Evolutionary conservation across 2,888 invertebrate genomes (phyloP), one percentile per base, ranked within the genome.

Genomic region (Dryobota labecula): DNA sequence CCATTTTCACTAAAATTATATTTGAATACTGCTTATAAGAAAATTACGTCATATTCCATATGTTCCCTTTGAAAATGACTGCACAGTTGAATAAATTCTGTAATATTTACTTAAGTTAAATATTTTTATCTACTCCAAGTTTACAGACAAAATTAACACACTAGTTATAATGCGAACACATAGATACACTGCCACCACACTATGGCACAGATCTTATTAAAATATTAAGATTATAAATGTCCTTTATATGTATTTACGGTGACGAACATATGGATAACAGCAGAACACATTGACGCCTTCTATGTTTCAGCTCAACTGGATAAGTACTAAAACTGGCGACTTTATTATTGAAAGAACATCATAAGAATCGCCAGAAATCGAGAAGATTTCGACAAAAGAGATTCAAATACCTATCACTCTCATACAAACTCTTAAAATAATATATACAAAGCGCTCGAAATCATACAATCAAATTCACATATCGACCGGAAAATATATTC

Each of bases 361-460:
- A 80, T 76, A 84, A 86, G 82, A 83, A 86, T 82, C 86, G 89
- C 83, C 88, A 90, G 87, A 90, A 89, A 89, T 90, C 90, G 87
- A 83, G 75, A 86, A 84, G 89, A 91, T 90, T 91, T 91, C 87
- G 89, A 91, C 89, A 87, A 88, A 92, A 92, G 95, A 96, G 95
- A 96, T 96, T 96, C 95, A 93, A 92, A 91, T 93, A 94, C 93
- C 94, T 93, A 94, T 93, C 94, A 94, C 94, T 93, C 94, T 90
- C 94, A 94, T 91, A 91, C 92, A 91, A 92, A 93, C 92, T 91
- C 94, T 94, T 95, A 94, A 95, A 95, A 95, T 93, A 94, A 95
- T 96, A 96, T 96, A 88, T 96, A 96, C 95, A 96, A 91, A 94
- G 92, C 93, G 89, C 92, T 92, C 93, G 90, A 94, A 94, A 93